These are phyloP conservation scores for Drosophila oshimai DNA, from an alignment of 1,140 invertebrate species.

Conservation along the genomic window DNA sequence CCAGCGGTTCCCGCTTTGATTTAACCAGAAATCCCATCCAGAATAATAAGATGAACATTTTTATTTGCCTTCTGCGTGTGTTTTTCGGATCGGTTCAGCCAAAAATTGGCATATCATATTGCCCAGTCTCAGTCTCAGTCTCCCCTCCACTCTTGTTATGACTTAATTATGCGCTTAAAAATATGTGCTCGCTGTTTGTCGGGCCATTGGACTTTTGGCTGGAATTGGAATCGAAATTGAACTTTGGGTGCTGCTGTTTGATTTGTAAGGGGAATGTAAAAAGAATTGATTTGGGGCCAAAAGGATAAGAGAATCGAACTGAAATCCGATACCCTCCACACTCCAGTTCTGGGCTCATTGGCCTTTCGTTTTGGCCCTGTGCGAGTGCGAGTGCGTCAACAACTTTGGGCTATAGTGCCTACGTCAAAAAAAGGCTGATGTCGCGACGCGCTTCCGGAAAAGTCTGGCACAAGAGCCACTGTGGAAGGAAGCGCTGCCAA, in stretches of 20 bases:
- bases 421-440: conserved; percentile 70
- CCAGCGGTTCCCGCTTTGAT: conserved; percentile 50
- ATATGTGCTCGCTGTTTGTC: conserved; percentile 52
- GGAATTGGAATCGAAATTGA: neutral
- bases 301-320: conserved; percentile 31
- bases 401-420: conserved; percentile 28
- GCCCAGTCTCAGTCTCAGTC: neutral
- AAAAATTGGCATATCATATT: conserved; percentile 74
- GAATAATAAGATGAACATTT: conserved; percentile 79
- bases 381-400: conserved; percentile 59
- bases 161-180: conserved; percentile 76
- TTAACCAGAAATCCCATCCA: conserved; percentile 69
- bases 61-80: conserved; percentile 56
- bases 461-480: conserved; percentile 66
- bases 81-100: conserved; percentile 9
- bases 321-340: conserved; percentile 40
- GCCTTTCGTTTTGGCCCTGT: conserved; percentile 36
- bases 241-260: neutral
- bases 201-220: conserved; percentile 50
- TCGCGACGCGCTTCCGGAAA: conserved; percentile 78
- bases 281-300: neutral
- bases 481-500: conserved; percentile 67
- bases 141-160: conserved; percentile 60
- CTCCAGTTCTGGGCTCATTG: conserved; percentile 64
- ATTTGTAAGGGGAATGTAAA: neutral